Percentiles rank a stretch among this genome's conserved stretches.
Conservation (phyloP, 1,140 invertebrate species). For the Penaeus indicus region DNA sequence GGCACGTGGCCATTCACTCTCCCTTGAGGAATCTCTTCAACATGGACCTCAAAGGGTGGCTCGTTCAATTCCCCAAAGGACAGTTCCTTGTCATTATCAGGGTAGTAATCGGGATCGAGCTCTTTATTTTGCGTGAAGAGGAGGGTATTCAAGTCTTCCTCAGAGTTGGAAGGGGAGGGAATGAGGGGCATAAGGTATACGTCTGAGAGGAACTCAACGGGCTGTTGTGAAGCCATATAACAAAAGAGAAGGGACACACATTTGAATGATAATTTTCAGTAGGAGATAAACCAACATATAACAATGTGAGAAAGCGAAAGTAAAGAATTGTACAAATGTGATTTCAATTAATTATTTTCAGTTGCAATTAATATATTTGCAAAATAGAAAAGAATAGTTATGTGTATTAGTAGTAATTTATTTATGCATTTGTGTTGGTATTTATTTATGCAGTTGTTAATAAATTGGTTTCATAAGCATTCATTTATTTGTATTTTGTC, state of each 20-base stretch:
- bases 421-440: no score
- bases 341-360: no score
- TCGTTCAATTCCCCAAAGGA: not conserved
- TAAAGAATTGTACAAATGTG: no score
- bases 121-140: slow-evolving; percentile 38
- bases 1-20: slow-evolving; percentile 57
- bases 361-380: no score
- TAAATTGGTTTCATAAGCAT: no score
- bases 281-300: no score
- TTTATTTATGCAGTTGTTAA: no score
- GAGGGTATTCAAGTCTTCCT: slow-evolving; percentile 44
- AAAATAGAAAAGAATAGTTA: no score
- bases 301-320: no score
- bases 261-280: not conserved
- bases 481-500: no score
- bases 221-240: slow-evolving; percentile 71
- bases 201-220: slow-evolving; percentile 82
- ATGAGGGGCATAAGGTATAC: slow-evolving; percentile 73
- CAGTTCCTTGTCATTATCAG: not conserved
- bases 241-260: not conserved
- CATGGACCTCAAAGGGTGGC: slow-evolving; percentile 48
- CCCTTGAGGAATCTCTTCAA: slow-evolving; percentile 32
- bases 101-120: slow-evolving; percentile 4
- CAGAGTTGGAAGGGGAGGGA: slow-evolving; percentile 56
- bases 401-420: no score